phyloP scores from a whole-genome alignment of 92 coral and sea anemone species.

The Actinernus sp. region DNA sequence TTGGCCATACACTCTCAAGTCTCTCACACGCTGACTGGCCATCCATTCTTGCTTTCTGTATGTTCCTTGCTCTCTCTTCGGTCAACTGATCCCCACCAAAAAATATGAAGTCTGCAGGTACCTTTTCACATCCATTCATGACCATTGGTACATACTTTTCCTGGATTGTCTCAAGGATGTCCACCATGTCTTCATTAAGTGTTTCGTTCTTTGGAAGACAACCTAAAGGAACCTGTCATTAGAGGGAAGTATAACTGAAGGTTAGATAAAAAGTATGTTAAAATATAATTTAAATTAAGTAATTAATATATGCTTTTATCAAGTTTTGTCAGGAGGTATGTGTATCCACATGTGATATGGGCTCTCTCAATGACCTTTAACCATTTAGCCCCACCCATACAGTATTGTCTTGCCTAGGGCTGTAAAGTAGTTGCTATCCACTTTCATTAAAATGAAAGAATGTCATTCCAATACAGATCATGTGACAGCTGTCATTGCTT shows the following conservation, averaged over 20 bases:
- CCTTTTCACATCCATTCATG: conserved; percentile 11
- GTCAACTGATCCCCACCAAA: conserved; percentile 72
- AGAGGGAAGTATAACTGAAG: background rate
- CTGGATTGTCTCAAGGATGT: conserved; percentile 53
- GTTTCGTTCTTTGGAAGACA: conserved; percentile 62
- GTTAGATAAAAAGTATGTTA: too few relatives aligned
- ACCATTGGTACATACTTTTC: conserved; percentile 49
- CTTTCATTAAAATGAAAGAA: too few relatives aligned
- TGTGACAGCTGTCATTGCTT: too few relatives aligned
- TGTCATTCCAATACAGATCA: too few relatives aligned
- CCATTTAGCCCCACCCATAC: too few relatives aligned
- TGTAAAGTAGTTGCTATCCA: too few relatives aligned
- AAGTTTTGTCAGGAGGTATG: too few relatives aligned
- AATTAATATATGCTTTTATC: too few relatives aligned
- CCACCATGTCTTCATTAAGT: conserved; percentile 67
- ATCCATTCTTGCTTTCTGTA: conserved; percentile 65
- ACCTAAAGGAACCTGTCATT: conserved; percentile 53
- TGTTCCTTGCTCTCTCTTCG: conserved; percentile 68
- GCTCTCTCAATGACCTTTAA: too few relatives aligned
- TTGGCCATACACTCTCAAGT: conserved; percentile 61
- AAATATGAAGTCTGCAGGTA: conserved; percentile 29
- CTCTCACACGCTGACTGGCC: conserved; percentile 28
- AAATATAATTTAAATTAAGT: too few relatives aligned
- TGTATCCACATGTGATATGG: too few relatives aligned
- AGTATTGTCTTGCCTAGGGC: too few relatives aligned